A percentile compares a stretch with the other conserved stretches of the same genome.
Evolutionary conservation across 2,888 invertebrate species (phyloP).

Genomic region (Perizoma flavofasciatum): DNA sequence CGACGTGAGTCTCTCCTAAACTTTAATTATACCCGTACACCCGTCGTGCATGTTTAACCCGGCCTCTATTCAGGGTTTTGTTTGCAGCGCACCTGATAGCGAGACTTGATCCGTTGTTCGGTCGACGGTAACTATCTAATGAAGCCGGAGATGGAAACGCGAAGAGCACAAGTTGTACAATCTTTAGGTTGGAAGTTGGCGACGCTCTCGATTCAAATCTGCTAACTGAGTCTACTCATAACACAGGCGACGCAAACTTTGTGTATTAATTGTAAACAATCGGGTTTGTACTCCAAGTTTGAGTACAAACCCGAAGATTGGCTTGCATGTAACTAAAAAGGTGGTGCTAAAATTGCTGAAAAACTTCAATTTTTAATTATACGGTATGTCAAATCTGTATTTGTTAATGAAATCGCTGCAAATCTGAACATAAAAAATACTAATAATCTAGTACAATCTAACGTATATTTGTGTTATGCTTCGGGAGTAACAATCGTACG

Average conservation of each 20-base stretch:
- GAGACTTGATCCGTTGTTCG: conserved; percentile 69
- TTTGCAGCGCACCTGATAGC: conserved; percentile 79
- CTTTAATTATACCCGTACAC: conserved; percentile 84
- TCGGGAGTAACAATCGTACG: conserved; percentile 9
- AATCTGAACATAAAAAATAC: not conserved
- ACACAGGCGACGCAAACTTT: conserved; percentile 42
- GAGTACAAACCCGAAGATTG: no score
- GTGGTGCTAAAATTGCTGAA: no score
- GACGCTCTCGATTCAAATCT: conserved; percentile 54
- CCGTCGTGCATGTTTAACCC: conserved; percentile 82
- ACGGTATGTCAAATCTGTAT: no score
- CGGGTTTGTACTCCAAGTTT: conserved; percentile 36
- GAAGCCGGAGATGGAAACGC: conserved; percentile 64
- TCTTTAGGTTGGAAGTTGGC: conserved; percentile 47
- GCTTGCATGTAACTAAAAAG: no score
- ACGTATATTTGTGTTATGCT: conserved; percentile 1
- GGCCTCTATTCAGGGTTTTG: conserved; percentile 79
- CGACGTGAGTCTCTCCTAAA: conserved; percentile 84
- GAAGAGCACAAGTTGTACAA: conserved; percentile 51
- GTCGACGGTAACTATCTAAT: conserved; percentile 67
- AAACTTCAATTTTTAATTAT: no score
- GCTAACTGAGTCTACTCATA: conserved; percentile 60
- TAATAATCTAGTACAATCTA: not conserved
- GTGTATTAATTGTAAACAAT: conserved; percentile 46
- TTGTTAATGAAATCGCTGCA: no score